These are phyloP conservation scores for Ammospiza nelsoni DNA, from an alignment of 2,113 vertebrate species.

Conservation along the genomic window DNA sequence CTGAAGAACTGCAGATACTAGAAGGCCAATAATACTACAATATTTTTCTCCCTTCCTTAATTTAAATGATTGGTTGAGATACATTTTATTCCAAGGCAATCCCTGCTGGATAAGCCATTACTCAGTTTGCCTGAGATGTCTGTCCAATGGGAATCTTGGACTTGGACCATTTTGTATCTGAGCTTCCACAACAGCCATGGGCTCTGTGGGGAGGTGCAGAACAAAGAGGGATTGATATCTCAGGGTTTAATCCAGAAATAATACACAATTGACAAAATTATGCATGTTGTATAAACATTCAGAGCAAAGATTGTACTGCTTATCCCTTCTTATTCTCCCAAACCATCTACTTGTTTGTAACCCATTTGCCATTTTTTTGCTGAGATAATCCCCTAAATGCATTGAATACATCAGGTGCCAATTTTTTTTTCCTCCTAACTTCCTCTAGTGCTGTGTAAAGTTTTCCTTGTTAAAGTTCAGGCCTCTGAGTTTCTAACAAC, in stretches of 20 bases:
- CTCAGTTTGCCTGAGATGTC: not conserved
- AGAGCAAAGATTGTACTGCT: constrained; percentile 13
- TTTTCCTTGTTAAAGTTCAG: not conserved
- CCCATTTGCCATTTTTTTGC: not conserved
- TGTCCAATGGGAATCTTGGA: not conserved
- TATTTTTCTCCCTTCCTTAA: not conserved
- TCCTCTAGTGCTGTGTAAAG: not conserved
- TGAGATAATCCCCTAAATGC: constrained; percentile 32
- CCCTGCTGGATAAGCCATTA: not conserved
- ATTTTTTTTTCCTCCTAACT: not conserved
- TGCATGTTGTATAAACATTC: constrained; percentile 24
- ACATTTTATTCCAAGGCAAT: not conserved
- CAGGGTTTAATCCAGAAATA: constrained; percentile 45
- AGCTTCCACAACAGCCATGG: not conserved
- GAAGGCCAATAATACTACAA: not conserved
- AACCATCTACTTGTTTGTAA: constrained; percentile 20
- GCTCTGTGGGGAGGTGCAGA: not conserved
- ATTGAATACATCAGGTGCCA: not conserved
- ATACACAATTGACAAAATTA: constrained; percentile 9
- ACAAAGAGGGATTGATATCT: not conserved
- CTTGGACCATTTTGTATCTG: not conserved
- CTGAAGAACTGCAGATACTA: not conserved
- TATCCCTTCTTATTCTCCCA: constrained; percentile 37
- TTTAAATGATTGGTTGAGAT: not conserved
- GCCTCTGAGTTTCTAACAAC: not conserved